Conservation (phyloP, 1,140 invertebrate species). For the Temnothorax nylanderi region DNA sequence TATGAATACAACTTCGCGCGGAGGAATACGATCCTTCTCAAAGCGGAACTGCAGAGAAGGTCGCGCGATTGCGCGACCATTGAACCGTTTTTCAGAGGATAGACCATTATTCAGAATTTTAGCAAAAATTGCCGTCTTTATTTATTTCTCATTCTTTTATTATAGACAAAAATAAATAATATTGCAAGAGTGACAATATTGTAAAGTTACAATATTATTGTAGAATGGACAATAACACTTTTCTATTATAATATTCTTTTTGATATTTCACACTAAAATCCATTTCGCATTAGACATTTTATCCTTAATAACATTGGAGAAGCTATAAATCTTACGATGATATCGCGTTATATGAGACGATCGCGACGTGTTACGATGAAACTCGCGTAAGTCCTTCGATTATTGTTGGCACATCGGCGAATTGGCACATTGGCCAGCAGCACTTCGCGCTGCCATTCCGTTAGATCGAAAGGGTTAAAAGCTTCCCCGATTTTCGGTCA, state of each 20-base stretch:
- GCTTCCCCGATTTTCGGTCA: constrained; percentile 52
- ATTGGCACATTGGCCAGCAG: constrained; percentile 3
- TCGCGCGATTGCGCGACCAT: neutral
- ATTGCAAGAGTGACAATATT: no score
- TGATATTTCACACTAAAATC: neutral
- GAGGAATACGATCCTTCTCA: neutral
- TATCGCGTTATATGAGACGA: neutral
- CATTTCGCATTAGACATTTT: neutral
- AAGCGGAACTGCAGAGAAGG: neutral
- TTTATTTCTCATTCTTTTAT: neutral
- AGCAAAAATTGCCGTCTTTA: neutral
- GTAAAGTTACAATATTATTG: neutral
- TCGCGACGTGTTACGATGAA: constrained; percentile 28
- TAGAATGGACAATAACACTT: neutral
- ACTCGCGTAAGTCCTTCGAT: constrained; percentile 22
- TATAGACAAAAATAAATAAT: neutral
- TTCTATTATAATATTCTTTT: neutral
- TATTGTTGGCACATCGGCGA: constrained; percentile 24
- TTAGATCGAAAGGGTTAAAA: constrained; percentile 47
- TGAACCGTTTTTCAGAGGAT: neutral
- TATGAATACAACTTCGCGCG: constrained; percentile 8
- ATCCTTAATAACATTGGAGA: neutral
- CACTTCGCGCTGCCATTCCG: constrained; percentile 26
- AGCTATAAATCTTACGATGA: neutral
- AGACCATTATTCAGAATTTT: neutral